Base-by-base conservation (phyloP, 2,888 invertebrate species). In the Athalia cordata region DNA sequence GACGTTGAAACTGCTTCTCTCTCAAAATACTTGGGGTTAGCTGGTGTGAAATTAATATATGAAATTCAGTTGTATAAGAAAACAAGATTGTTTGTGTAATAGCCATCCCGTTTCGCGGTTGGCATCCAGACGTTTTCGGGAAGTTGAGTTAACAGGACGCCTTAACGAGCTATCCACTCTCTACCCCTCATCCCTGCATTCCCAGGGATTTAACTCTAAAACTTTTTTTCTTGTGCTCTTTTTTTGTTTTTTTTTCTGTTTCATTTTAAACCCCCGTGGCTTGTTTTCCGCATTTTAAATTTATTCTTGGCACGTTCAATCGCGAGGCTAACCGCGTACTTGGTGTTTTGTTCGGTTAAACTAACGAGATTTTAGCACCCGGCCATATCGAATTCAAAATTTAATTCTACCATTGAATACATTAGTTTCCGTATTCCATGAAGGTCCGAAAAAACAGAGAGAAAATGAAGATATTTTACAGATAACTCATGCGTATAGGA, bases 121-220 rank as follows among this genome's bases (percentile, higher is more conserved):
- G 9, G 55, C 29, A 29, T 29, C 29, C 52, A 50, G 68, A 11
- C 29, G 29, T 50, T 88, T 88, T 88, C 85, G 88, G 87, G 85
- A 84, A 82, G 83, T 86, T 88, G 86, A 85, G 85, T 88, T 87
- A 87, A 86, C 85, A 85, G 85, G 84, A 81, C 81, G 80, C 83
- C 84, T 84, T 87, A 88, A 88, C 86, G 87, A 88, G 87, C 85
- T 86, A 15, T 13, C 72, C 9, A 59, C 59, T n/a, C 47, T 8
- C 13, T 13, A 4, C 11, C 49, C 29, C 13, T 49, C 29, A 4
- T 59, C 59, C 45, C 13, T 52, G 72, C 45, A 59, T 61, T n/a
- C 47, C n/a, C 29, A 59, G 59, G 72, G 61, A 72, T 59, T 72
- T 49, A 72, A 72, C 45, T 72, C 59, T 9, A 0, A 57, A 72